A percentile compares a stretch with the other conserved stretches of the same genome.
These are phyloP conservation scores for Naso thynnoides DNA, from an alignment of 2,797 vertebrate species.

Conservation along the genomic window DNA sequence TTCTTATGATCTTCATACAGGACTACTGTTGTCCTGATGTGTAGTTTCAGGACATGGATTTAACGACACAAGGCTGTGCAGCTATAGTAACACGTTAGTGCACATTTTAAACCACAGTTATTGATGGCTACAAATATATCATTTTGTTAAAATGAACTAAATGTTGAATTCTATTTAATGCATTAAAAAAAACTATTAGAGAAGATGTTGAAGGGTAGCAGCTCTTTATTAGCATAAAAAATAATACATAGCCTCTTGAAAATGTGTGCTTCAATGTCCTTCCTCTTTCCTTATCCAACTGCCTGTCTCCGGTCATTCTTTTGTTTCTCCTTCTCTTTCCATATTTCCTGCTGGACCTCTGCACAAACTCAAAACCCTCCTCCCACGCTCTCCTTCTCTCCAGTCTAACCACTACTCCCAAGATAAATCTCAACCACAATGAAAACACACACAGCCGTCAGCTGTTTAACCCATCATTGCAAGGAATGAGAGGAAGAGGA, in stretches of 20 bases:
- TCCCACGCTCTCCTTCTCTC: conserved; percentile 52
- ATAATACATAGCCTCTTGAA: not conserved
- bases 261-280: not conserved
- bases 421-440: conserved; percentile 57
- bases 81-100: not conserved
- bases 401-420: conserved; percentile 61
- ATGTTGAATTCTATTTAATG: too few relatives aligned
- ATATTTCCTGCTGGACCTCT: conserved; percentile 45
- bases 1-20: not conserved
- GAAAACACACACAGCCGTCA: conserved; percentile 66
- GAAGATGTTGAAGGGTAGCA: too few relatives aligned
- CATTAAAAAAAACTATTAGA: too few relatives aligned
- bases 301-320: conserved; percentile 2
- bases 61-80: not conserved
- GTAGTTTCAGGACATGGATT: not conserved
- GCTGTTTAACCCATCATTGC: conserved; percentile 65
- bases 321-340: conserved; percentile 16
- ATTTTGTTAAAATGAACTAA: not conserved
- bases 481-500: conserved; percentile 35
- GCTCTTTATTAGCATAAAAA: not conserved
- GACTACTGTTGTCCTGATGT: not conserved
- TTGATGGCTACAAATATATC: too few relatives aligned
- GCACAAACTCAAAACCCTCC: conserved; percentile 35
- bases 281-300: not conserved
- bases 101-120: not conserved